Evolutionary conservation across 1,140 invertebrate genomes (phyloP).

Genomic region (Sesamia nonagrioides): DNA sequence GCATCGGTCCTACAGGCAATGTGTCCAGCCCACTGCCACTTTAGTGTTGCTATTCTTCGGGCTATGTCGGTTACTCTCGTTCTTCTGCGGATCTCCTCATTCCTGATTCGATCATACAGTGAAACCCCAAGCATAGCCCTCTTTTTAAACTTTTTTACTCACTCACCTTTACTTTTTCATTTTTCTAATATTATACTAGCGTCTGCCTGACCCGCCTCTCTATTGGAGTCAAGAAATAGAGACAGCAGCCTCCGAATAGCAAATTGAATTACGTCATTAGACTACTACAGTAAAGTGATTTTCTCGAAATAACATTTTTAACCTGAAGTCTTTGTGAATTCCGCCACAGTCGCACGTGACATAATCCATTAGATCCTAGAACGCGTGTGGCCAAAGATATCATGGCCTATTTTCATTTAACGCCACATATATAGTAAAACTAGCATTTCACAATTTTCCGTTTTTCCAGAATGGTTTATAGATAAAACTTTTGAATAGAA

Average conservation of each 20-base stretch:
- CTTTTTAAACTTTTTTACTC: too few relatives aligned
- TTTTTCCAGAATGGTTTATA: conserved; percentile 25
- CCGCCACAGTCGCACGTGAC: not conserved
- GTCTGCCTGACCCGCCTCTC: too few relatives aligned
- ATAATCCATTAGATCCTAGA: not conserved
- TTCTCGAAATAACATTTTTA: not conserved
- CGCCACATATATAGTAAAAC: not conserved
- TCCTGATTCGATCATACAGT: too few relatives aligned
- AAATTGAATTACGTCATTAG: not conserved
- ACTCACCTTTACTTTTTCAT: not conserved
- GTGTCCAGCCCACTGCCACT: too few relatives aligned
- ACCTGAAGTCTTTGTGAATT: not conserved
- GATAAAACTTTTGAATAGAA: conserved; percentile 32
- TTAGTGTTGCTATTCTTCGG: too few relatives aligned
- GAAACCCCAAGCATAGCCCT: too few relatives aligned
- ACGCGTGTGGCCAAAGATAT: not conserved
- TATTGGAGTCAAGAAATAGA: too few relatives aligned
- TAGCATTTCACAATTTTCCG: conserved; percentile 6
- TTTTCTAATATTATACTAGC: not conserved
- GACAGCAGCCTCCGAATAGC: not conserved
- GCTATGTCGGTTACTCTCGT: too few relatives aligned
- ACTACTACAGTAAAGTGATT: not conserved
- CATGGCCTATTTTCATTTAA: not conserved
- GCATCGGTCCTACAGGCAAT: too few relatives aligned
- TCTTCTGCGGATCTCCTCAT: too few relatives aligned